A percentile compares a stretch with the other conserved stretches of the same genome.
phyloP scores from a whole-genome alignment of 2,797 vertebrate species.

The Melanitta fusca region DNA sequence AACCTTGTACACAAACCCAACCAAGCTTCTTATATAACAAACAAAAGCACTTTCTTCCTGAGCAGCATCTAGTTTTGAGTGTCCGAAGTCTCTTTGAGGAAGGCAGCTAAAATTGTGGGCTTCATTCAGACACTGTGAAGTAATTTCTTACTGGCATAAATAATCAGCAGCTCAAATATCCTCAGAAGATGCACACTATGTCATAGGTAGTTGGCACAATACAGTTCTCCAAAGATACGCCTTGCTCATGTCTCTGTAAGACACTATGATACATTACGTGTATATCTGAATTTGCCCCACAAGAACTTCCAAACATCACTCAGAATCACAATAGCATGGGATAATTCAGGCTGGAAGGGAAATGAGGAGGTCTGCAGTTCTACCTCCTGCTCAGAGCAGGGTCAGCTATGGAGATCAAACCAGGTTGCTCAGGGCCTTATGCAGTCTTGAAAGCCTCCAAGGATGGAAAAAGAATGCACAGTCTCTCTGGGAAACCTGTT shows the following conservation, averaged over 20 bases:
- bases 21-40: not conserved
- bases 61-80: not conserved
- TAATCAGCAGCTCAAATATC: not conserved
- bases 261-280: rapidly evolving
- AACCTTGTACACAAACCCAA: no score
- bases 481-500: not conserved
- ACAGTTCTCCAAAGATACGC: not conserved
- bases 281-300: not conserved
- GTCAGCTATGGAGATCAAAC: not conserved
- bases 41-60: not conserved
- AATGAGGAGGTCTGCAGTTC: not conserved
- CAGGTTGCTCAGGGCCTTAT: not conserved
- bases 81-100: not conserved
- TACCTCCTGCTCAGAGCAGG: not conserved
- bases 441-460: not conserved
- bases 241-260: not conserved
- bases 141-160: not conserved
- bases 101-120: not conserved
- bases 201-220: rapidly evolving
- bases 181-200: not conserved
- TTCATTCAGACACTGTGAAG: not conserved
- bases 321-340: not conserved
- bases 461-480: not conserved
- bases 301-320: not conserved
- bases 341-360: not conserved